Evolutionary conservation across 1,140 invertebrate species (phyloP).

Genomic region (Zaprionus tsacasi): DNA sequence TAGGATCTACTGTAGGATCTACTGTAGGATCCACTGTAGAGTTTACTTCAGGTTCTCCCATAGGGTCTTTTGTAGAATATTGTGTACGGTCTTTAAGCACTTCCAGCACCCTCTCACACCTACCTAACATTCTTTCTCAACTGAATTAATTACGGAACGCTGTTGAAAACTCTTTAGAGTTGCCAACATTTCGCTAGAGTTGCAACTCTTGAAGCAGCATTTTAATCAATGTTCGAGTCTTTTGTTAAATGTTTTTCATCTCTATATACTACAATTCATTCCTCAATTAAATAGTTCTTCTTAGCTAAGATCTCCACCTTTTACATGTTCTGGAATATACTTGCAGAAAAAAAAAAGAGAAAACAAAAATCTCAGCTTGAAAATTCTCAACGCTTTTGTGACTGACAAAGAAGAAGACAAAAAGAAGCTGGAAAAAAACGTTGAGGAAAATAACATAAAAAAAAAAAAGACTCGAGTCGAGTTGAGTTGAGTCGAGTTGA

Average conservation of each 20-base stretch:
- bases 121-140: not conserved
- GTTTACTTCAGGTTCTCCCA: not conserved
- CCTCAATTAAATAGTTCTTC: constrained; percentile 6
- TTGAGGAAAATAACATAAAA: constrained; percentile 1
- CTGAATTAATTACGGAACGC: not conserved
- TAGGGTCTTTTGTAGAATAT: not conserved
- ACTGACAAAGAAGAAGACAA: not conserved
- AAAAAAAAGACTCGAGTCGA: constrained; percentile 14
- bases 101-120: no score
- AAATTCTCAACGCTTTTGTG: constrained; percentile 1
- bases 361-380: not conserved
- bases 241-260: constrained; percentile 7
- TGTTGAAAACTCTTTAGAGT: not conserved
- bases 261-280: not conserved
- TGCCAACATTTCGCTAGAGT: not conserved
- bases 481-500: constrained; percentile 26
- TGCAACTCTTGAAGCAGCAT: not conserved
- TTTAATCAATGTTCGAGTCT: not conserved
- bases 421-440: not conserved
- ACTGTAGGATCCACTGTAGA: no score
- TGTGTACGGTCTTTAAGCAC: not conserved
- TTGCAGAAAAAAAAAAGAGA: not conserved
- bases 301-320: constrained; percentile 5
- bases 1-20: no score
- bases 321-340: not conserved